Evolutionary conservation across 2,888 invertebrate genomes (phyloP), one percentile per base, ranked within the genome.

Genomic region (Corbicula japonica): DNA sequence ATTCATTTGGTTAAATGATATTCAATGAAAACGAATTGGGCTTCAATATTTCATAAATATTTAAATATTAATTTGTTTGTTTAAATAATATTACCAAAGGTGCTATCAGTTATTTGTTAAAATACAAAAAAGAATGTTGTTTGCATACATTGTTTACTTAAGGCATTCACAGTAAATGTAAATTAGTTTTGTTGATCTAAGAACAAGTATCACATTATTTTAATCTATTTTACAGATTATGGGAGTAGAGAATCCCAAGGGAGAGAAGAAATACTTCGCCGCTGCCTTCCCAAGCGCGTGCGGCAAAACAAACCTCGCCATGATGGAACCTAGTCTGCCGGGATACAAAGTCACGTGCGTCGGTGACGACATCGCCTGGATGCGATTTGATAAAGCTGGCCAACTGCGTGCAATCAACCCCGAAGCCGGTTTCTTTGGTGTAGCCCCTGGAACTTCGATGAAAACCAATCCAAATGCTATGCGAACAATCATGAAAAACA

Each of bases 251-350:
- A 97, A 97, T 93, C 97, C 98, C 0, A 94, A 96, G 90, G 98
- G 98, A 0, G 95, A 95, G 71, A 94, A 93, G 87, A 96, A 96
- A 58, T 99, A 99, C 94, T 96, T 99, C 80, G 98, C 98, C 0
- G 99, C 99, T 0, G 99, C 99, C 0, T 99, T 99, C 93, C 99
- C 99, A 0, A 98, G 98, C 5, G 99, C 99, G 12, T 99, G 99
- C 92, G 99, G 99, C 34, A 99, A 99, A 94, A 99, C 99, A 21
- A 99, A 99, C 94, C 94, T 99, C 75, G 99, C 99, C 21, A 99
- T 99, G 99, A 96, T 99, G 96, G 97, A 96, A 15, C 98, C 99
- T 0, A 95, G 97, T 0, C 94, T 99, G 38, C 97, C 98, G 0
- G 98, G 98, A 18, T 94, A 93, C 90, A 94, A 94, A 86, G 91